A percentile compares a stretch with the other conserved stretches of the same genome.
Evolutionary conservation across 2,113 vertebrate species (phyloP).

Genomic region (Tapirus terrestris): DNA sequence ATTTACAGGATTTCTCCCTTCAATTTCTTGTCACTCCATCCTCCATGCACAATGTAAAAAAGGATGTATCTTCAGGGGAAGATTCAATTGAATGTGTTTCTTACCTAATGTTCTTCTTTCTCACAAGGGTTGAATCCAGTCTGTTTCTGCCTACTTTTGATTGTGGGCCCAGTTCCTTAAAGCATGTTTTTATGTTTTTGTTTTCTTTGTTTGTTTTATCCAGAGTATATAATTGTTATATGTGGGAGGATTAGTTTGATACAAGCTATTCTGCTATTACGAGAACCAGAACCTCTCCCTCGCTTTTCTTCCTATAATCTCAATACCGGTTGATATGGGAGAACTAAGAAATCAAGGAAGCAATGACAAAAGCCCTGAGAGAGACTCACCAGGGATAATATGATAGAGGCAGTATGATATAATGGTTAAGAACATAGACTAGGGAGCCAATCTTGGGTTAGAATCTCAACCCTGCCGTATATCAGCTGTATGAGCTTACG

Average conservation of each 20-base stretch:
- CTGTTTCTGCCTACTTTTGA: background rate
- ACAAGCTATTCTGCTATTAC: background rate
- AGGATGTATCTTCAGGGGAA: background rate
- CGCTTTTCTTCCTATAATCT: background rate
- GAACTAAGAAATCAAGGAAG: background rate
- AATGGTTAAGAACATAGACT: background rate
- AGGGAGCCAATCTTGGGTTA: background rate
- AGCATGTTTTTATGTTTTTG: background rate
- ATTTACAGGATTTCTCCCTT: background rate
- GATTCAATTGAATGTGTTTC: background rate
- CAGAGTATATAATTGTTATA: background rate
- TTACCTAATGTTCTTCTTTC: background rate
- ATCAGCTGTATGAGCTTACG: background rate
- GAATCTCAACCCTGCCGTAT: background rate
- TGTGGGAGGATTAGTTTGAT: background rate
- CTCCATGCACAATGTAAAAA: background rate
- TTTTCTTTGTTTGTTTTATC: background rate
- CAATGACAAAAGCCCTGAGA: background rate
- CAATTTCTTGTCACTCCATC: background rate
- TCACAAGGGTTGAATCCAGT: background rate
- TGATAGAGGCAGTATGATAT: background rate
- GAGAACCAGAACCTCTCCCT: background rate
- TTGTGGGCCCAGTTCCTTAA: background rate
- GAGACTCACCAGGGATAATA: too few relatives aligned
- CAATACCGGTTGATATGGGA: background rate